Base-by-base conservation (phyloP, 2,797 vertebrate genomes). In the Sternarchorhynchus goeldii region DNA sequence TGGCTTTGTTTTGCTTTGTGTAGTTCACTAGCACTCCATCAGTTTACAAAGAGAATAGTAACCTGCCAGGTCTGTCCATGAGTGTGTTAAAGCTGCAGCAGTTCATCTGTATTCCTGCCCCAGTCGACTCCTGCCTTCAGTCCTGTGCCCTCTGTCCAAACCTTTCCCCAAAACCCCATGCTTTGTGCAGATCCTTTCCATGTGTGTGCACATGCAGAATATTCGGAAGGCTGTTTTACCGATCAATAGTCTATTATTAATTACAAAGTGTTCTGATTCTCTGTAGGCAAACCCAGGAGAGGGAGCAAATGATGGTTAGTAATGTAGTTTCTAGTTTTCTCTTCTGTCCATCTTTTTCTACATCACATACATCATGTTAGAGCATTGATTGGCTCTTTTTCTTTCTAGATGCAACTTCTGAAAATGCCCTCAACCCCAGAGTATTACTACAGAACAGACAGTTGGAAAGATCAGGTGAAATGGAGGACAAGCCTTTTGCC, bases 381-480 rank as follows among this genome's bases (percentile, higher is more conserved):
- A 39, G 20, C 25, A 31, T 18, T 55, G 45, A 55, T 3, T 55
- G 2, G 6, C 7, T 29, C 10, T 69, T 41, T 69, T 41, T 69
- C 53, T 31, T 55, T 55, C n/a, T 36, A 67, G 65, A 4, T 50
- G 66, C 66, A 68, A 18, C 41, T 29, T 31, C 45, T 68, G 45
- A 66, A 66, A 25, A 1, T 25, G 58, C 21, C 58, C n/a, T 64
- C 21, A 20, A 36, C 32, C 1, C 5, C 59, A 66, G 2, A 53
- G 25, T 55, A 8, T 25, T 17, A 5, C 20, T 81, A 70, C 67
- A 81, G 55, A 81, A 79, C 21, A 74, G 83, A 59, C 34, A 64
- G 39, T 50, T 58, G 32, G 72, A 81, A 2, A 70, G 77, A 57
- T 58, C 83, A 73, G 83, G 83, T 84, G 76, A 34, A 20, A 17